Base-by-base conservation (phyloP, 2,113 vertebrate species). In the Pavo muticus region DNA sequence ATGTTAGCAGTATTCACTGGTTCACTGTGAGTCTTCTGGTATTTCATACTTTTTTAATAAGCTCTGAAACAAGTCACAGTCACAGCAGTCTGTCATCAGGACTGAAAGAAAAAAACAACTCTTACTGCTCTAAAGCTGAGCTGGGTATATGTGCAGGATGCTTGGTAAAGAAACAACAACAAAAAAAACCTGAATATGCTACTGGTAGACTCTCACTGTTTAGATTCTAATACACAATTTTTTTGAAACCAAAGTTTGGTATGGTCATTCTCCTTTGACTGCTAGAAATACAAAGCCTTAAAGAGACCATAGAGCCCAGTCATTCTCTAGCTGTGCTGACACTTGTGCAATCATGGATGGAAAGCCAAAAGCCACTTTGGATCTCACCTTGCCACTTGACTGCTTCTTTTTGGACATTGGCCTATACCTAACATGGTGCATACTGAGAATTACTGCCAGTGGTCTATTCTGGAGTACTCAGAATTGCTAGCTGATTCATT, bases 291-390 rank as follows among this genome's bases (percentile, higher is more conserved):
- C 6, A 69, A 91, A 80, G 25, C 39, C 48, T 85, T 39, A 39
- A 23, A 72, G 44, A 39, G 7, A n/a, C 4, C 21, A 32, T 10
- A 7, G 59, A 0, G 1, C 23, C n/a, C 68, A 64, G 32, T 56
- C 15, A 1, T 48, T 80, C 45, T 23, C 37, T 80, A 21, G 19
- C 37, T 59, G 50, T 47, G 17, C 10, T 59, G 20, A 0, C 2
- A 72, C 9, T 3, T 1, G 0, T 3, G 1, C 6, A 80, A 52
- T 11, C 5, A 9, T 15, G 27, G 39, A 14, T 17, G 40, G 45
- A 86, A 24, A 9, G 7, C n/a, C 13, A 63, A 83, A 65, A 76
- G 11, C 9, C 21, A 27, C 52, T 71, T 52, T 57, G 24, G 8
- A 47, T 86, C 73, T 72, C 47, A 32, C 16, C 14, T 60, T 78